Evolutionary conservation across 2,797 vertebrate species (phyloP), one percentile per base, ranked within the genome.

Genomic region (Neosilurus mollespiculum): DNA sequence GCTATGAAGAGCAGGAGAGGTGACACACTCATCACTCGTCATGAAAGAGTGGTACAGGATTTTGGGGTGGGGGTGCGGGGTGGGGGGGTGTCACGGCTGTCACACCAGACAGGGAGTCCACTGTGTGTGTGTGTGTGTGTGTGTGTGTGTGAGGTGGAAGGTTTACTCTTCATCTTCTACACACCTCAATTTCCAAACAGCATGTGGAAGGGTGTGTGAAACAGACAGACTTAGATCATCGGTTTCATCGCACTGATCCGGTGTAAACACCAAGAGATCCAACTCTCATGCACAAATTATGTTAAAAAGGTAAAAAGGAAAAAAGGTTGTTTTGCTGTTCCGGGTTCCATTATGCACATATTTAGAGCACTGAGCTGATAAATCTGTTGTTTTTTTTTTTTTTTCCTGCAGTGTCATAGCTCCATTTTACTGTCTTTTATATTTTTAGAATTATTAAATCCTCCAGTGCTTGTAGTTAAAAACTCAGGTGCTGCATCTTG

Each of bases 1-100:
- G 92, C 93, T 95, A 96, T 97, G 96, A 97, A 96, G 96, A 96
- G 94, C 96, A 96, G 94, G 93, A 92, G 95, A 97, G 95, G 83
- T 97, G 96, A 98, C 96, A 97, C 94, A 91, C 93, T 94, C 92
- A 89, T 94, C 75, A 95, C 95, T 95, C 86, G 92, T 94, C 93
- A 91, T 91, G 95, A 94, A 94, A 95, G 93, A 93, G 95, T 92
- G 95, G 94, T 93, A 93, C 24, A 12, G 9, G 51, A 18, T 59
- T 65, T n/a, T 14, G 22, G 56, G 54, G 16, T 5, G 12, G n/a
- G 43, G 66, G 65, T 64, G 80, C 30, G 30, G 30, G 30, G 30
- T 30, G 30, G 8, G 9, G 30, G 43, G 66, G 65, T 64, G 80
- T 51, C 70, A 56, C 3, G 73, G 64, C 49, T 83, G 86, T 81